phyloP scores from a whole-genome alignment of 2,113 vertebrate species.

The Halcyon malimbica region DNA sequence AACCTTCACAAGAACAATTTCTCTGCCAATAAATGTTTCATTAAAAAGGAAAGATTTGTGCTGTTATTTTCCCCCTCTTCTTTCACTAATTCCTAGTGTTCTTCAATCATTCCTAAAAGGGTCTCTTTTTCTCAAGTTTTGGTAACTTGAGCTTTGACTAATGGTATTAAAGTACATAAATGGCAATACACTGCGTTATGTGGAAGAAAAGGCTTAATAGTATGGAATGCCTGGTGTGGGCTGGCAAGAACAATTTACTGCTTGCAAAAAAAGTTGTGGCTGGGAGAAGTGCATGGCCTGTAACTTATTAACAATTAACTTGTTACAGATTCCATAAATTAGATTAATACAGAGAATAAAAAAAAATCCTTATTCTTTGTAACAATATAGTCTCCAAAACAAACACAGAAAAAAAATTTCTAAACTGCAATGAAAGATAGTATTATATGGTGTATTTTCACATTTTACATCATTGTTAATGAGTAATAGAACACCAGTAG shows the following conservation, averaged over 20 bases:
- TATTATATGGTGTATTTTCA: background rate
- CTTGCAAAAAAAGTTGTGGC: background rate
- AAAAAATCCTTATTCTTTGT: background rate
- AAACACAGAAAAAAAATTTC: background rate
- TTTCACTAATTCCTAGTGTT: background rate
- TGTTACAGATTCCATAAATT: constrained; percentile 5
- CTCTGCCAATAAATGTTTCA: background rate
- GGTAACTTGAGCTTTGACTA: background rate
- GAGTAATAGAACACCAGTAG: background rate
- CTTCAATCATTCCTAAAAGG: background rate
- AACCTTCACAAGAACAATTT: background rate
- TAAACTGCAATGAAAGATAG: background rate
- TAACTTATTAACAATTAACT: constrained; percentile 46
- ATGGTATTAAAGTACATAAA: constrained; percentile 31
- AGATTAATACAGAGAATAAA: constrained; percentile 6
- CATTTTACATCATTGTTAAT: background rate
- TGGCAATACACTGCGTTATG: background rate
- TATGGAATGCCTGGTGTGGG: constrained; percentile 1
- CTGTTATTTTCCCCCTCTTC: fast-evolving
- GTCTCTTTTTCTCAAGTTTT: background rate
- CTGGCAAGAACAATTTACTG: background rate
- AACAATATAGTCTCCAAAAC: constrained; percentile 6
- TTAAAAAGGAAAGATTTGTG: background rate
- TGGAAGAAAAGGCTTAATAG: background rate
- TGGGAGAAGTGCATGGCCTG: background rate